A percentile compares a stretch with the other conserved stretches of the same genome.
These are phyloP conservation scores for Xestoiulus laeticollis DNA, from an alignment of 2,888 invertebrate species.

Conservation along the genomic window DNA sequence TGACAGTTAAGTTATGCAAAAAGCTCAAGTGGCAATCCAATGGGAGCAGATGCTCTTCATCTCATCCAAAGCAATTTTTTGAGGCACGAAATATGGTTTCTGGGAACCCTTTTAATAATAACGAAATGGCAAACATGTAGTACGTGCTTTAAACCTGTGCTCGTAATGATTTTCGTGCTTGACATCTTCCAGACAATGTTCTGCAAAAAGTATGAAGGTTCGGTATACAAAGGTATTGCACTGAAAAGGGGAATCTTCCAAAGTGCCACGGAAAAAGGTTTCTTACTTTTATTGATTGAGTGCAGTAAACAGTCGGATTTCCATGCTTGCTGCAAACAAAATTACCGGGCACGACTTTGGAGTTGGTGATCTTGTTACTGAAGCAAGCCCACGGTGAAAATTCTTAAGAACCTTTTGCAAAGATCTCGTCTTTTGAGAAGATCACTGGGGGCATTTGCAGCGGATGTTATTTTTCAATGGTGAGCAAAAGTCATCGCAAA, in stretches of 20 bases:
- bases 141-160: not conserved
- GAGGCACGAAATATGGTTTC: not conserved
- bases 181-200: not conserved
- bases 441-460: not conserved
- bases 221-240: not conserved
- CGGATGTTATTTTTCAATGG: conserved; percentile 18
- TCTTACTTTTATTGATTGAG: conserved; percentile 16
- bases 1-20: not conserved
- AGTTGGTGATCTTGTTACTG: conserved; percentile 17
- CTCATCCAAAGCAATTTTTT: not conserved
- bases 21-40: not conserved
- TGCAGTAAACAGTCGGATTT: conserved; percentile 26
- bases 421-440: not conserved
- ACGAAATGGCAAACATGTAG: not conserved
- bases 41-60: not conserved
- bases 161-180: not conserved
- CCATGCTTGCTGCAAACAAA: conserved; percentile 13
- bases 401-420: not conserved
- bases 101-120: not conserved
- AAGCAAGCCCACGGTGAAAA: not conserved
- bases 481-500: conserved; percentile 1
- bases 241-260: not conserved
- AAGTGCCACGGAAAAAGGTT: not conserved
- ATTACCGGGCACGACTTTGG: not conserved
- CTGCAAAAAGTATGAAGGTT: not conserved